Evolutionary conservation across 35 echinoderm and acorn worm genomes (phyloP).

Genomic region (Diadema setosum): DNA sequence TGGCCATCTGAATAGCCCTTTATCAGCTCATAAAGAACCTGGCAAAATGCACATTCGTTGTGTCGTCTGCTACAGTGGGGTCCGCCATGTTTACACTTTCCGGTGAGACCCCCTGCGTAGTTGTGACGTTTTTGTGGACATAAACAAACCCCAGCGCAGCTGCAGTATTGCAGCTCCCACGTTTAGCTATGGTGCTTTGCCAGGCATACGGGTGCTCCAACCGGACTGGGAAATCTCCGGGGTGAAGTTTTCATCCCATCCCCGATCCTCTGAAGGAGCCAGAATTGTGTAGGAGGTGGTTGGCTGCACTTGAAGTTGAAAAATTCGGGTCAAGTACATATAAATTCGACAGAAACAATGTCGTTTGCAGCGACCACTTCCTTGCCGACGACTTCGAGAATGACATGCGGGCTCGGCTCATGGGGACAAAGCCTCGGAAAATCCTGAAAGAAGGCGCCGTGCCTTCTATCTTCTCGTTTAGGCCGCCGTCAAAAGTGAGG

Average conservation of each 20-base stretch:
- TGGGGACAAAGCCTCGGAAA: too few relatives aligned
- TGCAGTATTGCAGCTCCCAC: background rate
- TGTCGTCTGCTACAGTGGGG: background rate
- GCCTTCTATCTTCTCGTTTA: too few relatives aligned
- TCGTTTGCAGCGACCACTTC: too few relatives aligned
- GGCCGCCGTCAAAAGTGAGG: too few relatives aligned
- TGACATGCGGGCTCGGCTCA: background rate
- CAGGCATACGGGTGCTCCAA: background rate
- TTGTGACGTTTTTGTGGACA: background rate
- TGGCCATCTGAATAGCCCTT: background rate
- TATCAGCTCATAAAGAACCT: background rate
- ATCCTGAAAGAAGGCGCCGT: too few relatives aligned
- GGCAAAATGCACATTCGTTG: background rate
- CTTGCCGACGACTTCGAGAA: background rate
- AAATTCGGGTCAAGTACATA: background rate
- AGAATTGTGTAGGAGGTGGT: background rate
- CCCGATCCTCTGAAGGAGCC: background rate
- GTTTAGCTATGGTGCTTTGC: background rate
- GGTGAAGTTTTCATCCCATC: background rate
- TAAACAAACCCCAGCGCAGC: too few relatives aligned
- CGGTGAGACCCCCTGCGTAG: background rate
- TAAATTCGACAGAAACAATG: background rate
- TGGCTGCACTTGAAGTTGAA: background rate
- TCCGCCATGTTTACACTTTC: background rate
- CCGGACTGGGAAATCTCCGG: background rate